phyloP scores from a whole-genome alignment of 2,113 vertebrate genomes.

The Willisornis vidua region DNA sequence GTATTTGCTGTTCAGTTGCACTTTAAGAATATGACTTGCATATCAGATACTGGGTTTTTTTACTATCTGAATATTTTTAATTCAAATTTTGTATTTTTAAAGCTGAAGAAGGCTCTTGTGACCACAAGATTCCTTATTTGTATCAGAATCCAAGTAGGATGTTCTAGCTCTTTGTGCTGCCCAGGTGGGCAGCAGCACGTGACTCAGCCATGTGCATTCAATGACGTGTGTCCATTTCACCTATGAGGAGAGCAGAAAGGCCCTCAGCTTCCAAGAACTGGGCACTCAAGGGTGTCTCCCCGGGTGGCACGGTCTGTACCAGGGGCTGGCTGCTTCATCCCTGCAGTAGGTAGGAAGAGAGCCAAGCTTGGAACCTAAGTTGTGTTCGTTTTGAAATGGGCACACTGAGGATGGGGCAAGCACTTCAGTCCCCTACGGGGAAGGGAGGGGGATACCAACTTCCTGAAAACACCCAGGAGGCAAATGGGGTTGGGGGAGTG shows the following conservation, averaged over 20 bases:
- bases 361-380: not conserved
- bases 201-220: not conserved
- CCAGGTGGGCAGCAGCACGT: not conserved
- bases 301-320: rapidly evolving
- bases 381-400: not conserved
- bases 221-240: not conserved
- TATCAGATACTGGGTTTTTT: constrained; percentile 54
- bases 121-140: constrained; percentile 34
- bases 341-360: not conserved
- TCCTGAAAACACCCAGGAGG: not conserved
- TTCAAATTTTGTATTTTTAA: constrained; percentile 61
- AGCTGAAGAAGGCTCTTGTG: constrained; percentile 42
- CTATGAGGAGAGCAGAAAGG: not conserved
- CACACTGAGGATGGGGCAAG: not conserved
- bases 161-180: constrained; percentile 7
- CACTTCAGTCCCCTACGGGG: rapidly evolving
- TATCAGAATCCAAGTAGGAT: constrained; percentile 11
- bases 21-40: constrained; percentile 55
- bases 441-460: not conserved
- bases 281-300: not conserved
- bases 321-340: not conserved
- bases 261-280: not conserved
- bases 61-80: constrained; percentile 54
- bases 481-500: not conserved
- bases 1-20: constrained; percentile 59